Evolutionary conservation across 2,888 invertebrate species (phyloP), one percentile per base, ranked within the genome.

Genomic region (Scelioninae gen. 2): DNA sequence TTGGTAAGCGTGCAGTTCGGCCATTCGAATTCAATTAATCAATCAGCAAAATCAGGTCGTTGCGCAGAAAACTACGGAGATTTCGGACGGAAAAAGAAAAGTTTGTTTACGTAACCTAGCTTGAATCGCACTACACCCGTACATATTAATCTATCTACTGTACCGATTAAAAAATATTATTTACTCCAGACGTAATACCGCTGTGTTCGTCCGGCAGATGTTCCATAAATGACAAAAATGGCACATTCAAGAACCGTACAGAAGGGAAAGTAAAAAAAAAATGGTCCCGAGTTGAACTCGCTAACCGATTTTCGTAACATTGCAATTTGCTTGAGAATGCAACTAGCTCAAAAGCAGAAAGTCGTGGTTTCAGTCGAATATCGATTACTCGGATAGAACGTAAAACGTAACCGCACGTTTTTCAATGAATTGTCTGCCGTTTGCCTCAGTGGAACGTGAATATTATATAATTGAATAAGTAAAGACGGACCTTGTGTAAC

Each of bases 51-150:
- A 61, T 52, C 46, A 69, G 69, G 69, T 61, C 69, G 46, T 35
- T 48, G 41, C 55, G 35, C 63, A 63, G 28, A 65, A 65, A 65
- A 31, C 22, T 10, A 18, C 55, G 19, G 15, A 55, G 61, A 53
- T 69, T 61, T 69, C 39, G 61, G 60, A 61, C 18, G 69, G 39
- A 69, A 48, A 55, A 69, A 69, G 55, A 70, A 31, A 53, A 69
- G 48, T 22, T 22, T 11, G 25, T 61, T 69, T 69, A 69, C 61
- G 61, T 61, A 61, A 61, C 61, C 53, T 11, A 13, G 15, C 43
- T 60, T 43, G 33, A 48, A 69, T 69, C 48, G 58, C 58, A 53
- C 50, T 48, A 58, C 25, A 35, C 13, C 28, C 46, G 39, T 11
- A 10, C 15, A 43, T 39, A 55, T 57, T 57, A 19, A 31, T 19